Percentiles rank a stretch among this genome's conserved stretches.
These are phyloP conservation scores for Petroica traversi DNA, from an alignment of 2,113 vertebrate species.

Conservation along the genomic window DNA sequence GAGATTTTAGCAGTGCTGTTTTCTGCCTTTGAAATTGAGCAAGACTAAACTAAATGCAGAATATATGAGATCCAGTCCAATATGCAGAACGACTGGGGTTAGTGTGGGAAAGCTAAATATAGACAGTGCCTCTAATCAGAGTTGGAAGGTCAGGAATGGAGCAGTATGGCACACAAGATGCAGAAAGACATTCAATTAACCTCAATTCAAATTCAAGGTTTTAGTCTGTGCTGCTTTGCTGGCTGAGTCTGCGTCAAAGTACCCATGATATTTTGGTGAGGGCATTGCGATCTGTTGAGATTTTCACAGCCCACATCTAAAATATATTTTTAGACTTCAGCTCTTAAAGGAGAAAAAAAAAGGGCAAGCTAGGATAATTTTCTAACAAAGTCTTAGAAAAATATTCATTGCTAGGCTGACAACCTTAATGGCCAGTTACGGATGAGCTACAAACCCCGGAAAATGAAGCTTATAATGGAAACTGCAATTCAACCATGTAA, in stretches of 20 bases:
- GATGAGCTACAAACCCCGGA: conserved; percentile 19
- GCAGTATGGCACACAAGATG: not conserved
- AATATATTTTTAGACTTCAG: conserved; percentile 37
- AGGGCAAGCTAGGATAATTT: not conserved
- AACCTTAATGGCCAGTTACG: conserved; percentile 17
- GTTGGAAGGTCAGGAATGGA: not conserved
- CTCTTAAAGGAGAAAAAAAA: not conserved
- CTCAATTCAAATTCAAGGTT: conserved; percentile 7
- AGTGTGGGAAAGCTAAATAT: conserved; percentile 17
- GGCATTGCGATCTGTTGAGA: not conserved
- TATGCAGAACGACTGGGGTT: not conserved
- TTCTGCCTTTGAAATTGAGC: not conserved
- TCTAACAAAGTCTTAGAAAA: conserved; percentile 12
- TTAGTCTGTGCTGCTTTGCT: not conserved
- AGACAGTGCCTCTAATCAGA: not conserved
- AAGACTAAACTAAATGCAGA: not conserved
- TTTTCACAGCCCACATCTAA: conserved; percentile 20
- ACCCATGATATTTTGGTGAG: not conserved
- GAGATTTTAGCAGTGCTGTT: not conserved
- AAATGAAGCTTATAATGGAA: conserved; percentile 35
- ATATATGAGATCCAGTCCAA: not conserved
- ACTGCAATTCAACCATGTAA: conserved; percentile 14
- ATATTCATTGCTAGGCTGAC: conserved; percentile 28
- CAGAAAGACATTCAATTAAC: conserved; percentile 28
- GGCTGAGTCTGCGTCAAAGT: not conserved